These are phyloP conservation scores for Dendrolimus pini DNA, from an alignment of 2,888 invertebrate species.

Conservation along the genomic window DNA sequence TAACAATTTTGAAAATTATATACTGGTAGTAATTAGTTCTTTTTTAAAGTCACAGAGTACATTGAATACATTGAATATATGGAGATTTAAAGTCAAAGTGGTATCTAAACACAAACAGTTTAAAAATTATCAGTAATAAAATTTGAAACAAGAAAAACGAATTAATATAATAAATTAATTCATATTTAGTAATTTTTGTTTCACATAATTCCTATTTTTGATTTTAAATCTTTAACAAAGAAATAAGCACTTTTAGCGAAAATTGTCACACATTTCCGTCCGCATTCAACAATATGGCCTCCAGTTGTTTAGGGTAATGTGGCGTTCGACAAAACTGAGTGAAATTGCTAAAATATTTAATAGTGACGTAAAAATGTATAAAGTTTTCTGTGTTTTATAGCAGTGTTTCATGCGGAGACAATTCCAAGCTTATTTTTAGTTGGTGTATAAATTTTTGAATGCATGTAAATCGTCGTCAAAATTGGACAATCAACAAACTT, in stretches of 20 bases:
- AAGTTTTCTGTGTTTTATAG: slow-evolving; percentile 69
- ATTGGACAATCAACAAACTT: slow-evolving; percentile 77
- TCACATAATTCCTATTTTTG: not conserved
- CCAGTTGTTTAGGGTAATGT: slow-evolving; percentile 77
- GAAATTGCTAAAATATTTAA: slow-evolving; percentile 69
- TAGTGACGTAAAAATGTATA: slow-evolving; percentile 69
- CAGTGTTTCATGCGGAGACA: slow-evolving; percentile 66
- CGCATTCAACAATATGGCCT: slow-evolving; percentile 74
- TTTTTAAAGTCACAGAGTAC: too few relatives aligned
- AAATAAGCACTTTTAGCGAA: slow-evolving; percentile 28
- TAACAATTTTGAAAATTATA: too few relatives aligned
- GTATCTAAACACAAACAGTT: not conserved
- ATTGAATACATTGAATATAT: too few relatives aligned
- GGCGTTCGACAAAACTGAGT: slow-evolving; percentile 73
- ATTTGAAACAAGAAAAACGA: not conserved
- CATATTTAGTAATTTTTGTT: not conserved
- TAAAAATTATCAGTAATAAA: not conserved
- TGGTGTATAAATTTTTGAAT: slow-evolving; percentile 64
- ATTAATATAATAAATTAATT: not conserved
- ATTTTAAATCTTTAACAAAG: not conserved
- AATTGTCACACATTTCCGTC: slow-evolving; percentile 55
- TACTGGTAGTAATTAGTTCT: too few relatives aligned
- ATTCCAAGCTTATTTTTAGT: slow-evolving; percentile 51
- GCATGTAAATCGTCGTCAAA: slow-evolving; percentile 60
- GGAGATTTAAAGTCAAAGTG: not conserved